These are phyloP conservation scores for Lacerta viridis DNA, from an alignment of 2,797 vertebrate genomes.

Conservation along the genomic window DNA sequence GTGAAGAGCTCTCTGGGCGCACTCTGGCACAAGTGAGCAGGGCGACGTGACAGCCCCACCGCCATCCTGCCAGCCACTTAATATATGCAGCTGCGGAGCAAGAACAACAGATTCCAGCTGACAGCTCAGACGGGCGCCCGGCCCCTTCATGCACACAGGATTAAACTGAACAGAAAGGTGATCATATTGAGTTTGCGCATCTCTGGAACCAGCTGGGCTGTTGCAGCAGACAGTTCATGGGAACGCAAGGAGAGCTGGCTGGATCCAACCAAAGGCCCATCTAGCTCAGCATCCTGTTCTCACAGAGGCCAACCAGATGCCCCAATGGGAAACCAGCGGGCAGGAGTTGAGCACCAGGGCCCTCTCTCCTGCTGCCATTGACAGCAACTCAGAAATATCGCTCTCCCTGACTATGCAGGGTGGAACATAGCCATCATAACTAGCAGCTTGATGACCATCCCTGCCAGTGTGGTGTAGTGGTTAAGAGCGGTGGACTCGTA, in stretches of 20 bases:
- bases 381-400: no score
- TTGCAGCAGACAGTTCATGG: slow-evolving; percentile 9
- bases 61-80: not conserved
- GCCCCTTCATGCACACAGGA: not conserved
- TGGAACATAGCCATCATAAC: no score
- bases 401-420: no score
- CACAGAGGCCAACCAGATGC: no score
- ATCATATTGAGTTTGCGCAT: not conserved
- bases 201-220: slow-evolving; percentile 18
- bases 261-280: no score
- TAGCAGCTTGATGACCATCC: no score
- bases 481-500: no score
- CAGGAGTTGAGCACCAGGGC: slow-evolving; percentile 29
- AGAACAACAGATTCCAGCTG: not conserved
- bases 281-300: no score
- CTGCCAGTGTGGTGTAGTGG: no score
- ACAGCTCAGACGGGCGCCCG: not conserved
- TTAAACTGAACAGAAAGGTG: slow-evolving; percentile 33
- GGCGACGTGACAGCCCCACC: not conserved
- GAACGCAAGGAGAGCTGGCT: no score
- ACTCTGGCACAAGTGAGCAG: not conserved
- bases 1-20: not conserved
- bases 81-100: not conserved
- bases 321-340: slow-evolving; percentile 27
- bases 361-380: not conserved